Percentiles rank a stretch among this genome's conserved stretches.
Conservation (phyloP, 2,113 vertebrate genomes). For the Rhegmatorhina hoffmannsi region DNA sequence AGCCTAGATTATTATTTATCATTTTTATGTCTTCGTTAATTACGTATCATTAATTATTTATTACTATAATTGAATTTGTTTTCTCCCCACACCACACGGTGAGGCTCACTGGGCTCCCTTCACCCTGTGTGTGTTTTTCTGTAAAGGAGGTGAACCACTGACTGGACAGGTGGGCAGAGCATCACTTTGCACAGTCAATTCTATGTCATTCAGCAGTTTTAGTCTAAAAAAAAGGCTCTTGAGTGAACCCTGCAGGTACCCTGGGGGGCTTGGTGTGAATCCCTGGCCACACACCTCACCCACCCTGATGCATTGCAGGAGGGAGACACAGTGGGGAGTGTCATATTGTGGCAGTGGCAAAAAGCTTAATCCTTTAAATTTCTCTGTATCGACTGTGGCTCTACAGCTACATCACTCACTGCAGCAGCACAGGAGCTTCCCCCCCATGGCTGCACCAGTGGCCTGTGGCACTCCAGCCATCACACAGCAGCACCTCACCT, state of each 20-base stretch:
- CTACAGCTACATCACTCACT: constrained; percentile 39
- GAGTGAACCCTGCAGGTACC: neutral
- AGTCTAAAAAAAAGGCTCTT: neutral
- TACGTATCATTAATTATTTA: neutral
- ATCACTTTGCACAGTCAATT: neutral
- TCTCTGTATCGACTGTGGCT: constrained; percentile 52
- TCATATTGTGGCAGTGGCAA: neutral
- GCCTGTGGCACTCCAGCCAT: neutral
- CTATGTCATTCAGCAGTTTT: neutral
- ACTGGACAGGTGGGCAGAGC: rapidly evolving
- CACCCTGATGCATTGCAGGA: rapidly evolving
- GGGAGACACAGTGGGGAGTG: neutral
- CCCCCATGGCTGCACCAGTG: neutral
- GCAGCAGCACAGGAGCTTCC: constrained; percentile 7
- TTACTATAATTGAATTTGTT: neutral
- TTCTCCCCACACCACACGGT: neutral
- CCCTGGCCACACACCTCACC: neutral
- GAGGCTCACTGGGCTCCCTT: neutral
- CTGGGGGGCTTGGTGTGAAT: rapidly evolving
- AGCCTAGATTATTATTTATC: neutral
- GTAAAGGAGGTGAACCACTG: neutral
- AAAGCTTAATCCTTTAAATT: constrained; percentile 62
- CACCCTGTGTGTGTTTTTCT: neutral
- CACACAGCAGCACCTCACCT: rapidly evolving
- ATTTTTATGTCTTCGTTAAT: neutral